Base-by-base conservation (phyloP, 2,888 invertebrate genomes). In the Coelinius sp. region DNA sequence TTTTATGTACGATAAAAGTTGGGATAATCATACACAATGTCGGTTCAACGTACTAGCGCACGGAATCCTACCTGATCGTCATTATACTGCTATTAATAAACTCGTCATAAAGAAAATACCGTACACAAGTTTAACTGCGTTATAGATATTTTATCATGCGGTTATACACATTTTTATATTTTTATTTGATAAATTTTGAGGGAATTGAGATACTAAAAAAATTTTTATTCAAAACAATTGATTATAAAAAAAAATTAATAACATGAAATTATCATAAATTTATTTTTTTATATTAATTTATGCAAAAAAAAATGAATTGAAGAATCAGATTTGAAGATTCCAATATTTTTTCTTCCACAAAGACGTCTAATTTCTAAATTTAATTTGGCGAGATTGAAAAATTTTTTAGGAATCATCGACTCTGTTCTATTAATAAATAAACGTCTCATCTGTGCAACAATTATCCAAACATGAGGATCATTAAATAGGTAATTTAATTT, bases 51-150 rank as follows among this genome's bases (percentile, higher is more conserved):
- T 71, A 75, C 76, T 78, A 78, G 63, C 75, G 71, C 73, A 73
- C 76, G 74, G 78, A 78, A 78, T 79, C 77, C 77, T 77, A 79
- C 76, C 78, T 78, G 82, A 80, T 78, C 80, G 82, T 82, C 79
- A 79, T 80, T 80, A 75, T 71, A 70, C 71, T 46, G 70, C 82
- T 82, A 83, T 82, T 82, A 81, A 82, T 82, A 82, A 77, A 80
- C 77, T 53, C 20, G 70, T 75, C 70, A 73, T 72, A 73, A 74
- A 73, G 66, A 71, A 73, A 74, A 71, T 22, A 64, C 71, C 68
- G 66, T 17, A 1, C 7, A 49, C 46, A 49, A 49, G 8, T 20
- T 7, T 8, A 49, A 53, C 64, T 66, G 41, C 12, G 17, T 44
- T 44, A 10, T 59, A 14, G n/a, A 7, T 17, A 31, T 35, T 17